These are phyloP conservation scores for Cyprinodon brontotheroides DNA, from an alignment of 2,113 vertebrate genomes.

Conservation along the genomic window DNA sequence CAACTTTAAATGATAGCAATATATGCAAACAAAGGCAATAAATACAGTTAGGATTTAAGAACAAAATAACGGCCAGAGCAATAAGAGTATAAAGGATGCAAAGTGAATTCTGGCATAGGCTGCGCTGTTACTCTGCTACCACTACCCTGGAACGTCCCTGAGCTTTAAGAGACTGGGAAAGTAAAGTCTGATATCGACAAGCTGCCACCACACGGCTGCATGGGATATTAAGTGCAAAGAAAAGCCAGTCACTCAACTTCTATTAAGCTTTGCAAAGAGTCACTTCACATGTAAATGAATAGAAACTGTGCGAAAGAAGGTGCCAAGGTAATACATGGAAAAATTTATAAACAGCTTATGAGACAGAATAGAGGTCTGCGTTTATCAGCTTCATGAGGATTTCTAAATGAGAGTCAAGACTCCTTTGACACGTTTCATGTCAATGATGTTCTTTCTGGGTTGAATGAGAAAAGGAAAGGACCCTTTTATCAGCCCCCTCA, in stretches of 20 bases:
- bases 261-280: conserved; percentile 39
- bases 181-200: conserved; percentile 64
- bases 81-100: conserved; percentile 26
- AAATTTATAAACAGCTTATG: conserved; percentile 32
- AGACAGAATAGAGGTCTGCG: conserved; percentile 14
- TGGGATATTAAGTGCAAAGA: conserved; percentile 51
- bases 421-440: not conserved
- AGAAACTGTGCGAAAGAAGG: conserved; percentile 48
- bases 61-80: conserved; percentile 38
- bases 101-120: conserved; percentile 61
- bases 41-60: conserved; percentile 1
- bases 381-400: conserved; percentile 12
- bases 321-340: conserved; percentile 30
- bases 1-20: conserved; percentile 6
- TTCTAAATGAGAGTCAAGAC: conserved; percentile 8
- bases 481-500: not conserved
- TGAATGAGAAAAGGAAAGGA: conserved; percentile 7
- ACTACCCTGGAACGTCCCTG: conserved; percentile 61
- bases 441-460: not conserved
- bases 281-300: conserved; percentile 53
- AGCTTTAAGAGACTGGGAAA: conserved; percentile 57
- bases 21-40: conserved; percentile 1
- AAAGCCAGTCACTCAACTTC: conserved; percentile 37
- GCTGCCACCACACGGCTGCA: conserved; percentile 53
- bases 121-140: conserved; percentile 61